Evolutionary conservation across 2,797 vertebrate species (phyloP).

Genomic region (Distichodus sexfasciatus): DNA sequence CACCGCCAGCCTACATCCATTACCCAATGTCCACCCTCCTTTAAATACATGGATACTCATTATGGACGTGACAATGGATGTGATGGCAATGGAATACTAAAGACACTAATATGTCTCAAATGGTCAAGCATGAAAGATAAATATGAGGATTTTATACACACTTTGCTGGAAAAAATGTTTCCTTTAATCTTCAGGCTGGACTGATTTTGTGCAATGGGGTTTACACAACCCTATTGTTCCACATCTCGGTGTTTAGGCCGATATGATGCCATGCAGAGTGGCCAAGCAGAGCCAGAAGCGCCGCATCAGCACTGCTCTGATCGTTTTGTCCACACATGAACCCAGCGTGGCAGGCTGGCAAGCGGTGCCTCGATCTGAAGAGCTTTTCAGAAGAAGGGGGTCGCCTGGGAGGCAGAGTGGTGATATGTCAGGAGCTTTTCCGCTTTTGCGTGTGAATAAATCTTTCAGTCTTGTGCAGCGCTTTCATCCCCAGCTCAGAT

Average conservation of each 20-base stretch:
- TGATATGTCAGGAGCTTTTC: not conserved
- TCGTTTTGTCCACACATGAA: constrained; percentile 38
- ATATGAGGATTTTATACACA: too few relatives aligned
- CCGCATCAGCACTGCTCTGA: constrained; percentile 52
- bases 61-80: too few relatives aligned
- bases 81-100: too few relatives aligned
- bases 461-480: constrained; percentile 18
- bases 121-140: too few relatives aligned
- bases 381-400: not conserved
- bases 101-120: too few relatives aligned
- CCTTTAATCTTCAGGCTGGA: too few relatives aligned
- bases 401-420: constrained; percentile 21
- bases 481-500: constrained; percentile 12
- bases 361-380: not conserved
- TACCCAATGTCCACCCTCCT: not conserved
- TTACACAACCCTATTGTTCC: too few relatives aligned
- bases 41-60: too few relatives aligned
- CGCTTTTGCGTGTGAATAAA: not conserved
- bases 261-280: not conserved
- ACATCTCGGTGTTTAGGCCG: too few relatives aligned
- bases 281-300: constrained; percentile 46
- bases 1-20: not conserved
- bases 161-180: too few relatives aligned
- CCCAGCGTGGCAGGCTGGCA: not conserved
- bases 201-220: too few relatives aligned